Evolutionary conservation across 2,888 invertebrate species (phyloP).

Genomic region (Teinopalpus imperialis): DNA sequence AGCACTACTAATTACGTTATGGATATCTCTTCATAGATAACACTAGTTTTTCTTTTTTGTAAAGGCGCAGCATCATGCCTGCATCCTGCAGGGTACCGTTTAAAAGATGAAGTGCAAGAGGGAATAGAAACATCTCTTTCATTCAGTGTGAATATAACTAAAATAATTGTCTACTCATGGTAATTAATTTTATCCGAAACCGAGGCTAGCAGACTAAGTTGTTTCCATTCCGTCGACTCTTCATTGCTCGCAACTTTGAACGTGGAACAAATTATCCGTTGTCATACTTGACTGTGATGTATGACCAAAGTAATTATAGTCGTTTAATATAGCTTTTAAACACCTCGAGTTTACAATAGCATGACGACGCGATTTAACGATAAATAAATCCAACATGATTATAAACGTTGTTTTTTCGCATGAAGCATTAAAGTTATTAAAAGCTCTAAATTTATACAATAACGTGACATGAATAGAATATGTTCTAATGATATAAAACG

Average conservation of each 20-base stretch:
- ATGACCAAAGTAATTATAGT: slow-evolving; percentile 34
- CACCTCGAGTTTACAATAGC: slow-evolving; percentile 8
- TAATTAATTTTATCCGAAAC: slow-evolving; percentile 50
- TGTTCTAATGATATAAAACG: too few relatives aligned
- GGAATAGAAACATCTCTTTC: too few relatives aligned
- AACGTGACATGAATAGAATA: too few relatives aligned
- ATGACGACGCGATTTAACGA: slow-evolving; percentile 11
- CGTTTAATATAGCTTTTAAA: slow-evolving; percentile 16
- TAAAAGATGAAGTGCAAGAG: too few relatives aligned
- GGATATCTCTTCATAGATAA: too few relatives aligned
- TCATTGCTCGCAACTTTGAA: slow-evolving; percentile 34
- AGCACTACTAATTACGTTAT: too few relatives aligned
- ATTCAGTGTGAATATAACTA: too few relatives aligned
- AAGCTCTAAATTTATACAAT: too few relatives aligned
- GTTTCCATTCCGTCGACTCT: slow-evolving; percentile 48
- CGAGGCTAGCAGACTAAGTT: slow-evolving; percentile 35
- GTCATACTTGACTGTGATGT: slow-evolving; percentile 43
- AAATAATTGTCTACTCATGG: slow-evolving; percentile 15
- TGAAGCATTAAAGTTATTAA: too few relatives aligned
- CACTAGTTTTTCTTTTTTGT: too few relatives aligned
- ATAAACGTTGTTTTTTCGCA: neutral
- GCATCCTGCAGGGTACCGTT: too few relatives aligned
- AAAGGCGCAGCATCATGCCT: too few relatives aligned
- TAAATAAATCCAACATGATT: neutral
- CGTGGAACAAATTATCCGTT: slow-evolving; percentile 43